Base-by-base conservation (phyloP, 2,113 vertebrate species). In the Takifugu flavidus region DNA sequence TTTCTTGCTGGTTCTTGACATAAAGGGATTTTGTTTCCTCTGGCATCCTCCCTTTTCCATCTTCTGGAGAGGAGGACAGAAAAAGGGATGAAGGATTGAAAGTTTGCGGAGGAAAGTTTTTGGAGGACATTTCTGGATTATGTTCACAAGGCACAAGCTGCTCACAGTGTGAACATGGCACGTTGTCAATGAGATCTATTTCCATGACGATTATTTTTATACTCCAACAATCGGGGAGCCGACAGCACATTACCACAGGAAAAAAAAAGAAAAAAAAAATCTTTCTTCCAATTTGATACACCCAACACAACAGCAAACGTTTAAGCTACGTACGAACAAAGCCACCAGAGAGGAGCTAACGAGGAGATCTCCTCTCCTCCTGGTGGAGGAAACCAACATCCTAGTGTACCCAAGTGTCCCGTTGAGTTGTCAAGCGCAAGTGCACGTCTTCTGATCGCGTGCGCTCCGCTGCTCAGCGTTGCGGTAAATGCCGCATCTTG, bases 151-250 rank as follows among this genome's bases (percentile, higher is more conserved):
- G 89, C 90, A 87, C 91, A 92, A 91, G 90, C 89, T 94, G 95
- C 93, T 95, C 93, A 94, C 93, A 95, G 93, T 93, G 91, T 89
- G 91, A 95, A 91, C 87, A 91, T 95, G 95, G 95, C 93, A 83
- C 82, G 80, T 87, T 89, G 94, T 95, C 94, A 95, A 93, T 87
- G 89, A 90, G 84, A 88, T 93, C 93, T 86, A 87, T 94, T 95
- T 93, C 92, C 94, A 95, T 95, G 92, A 89, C 85, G 86, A 89
- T 89, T 90, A 91, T 91, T 90, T 91, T 90, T 91, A 90, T 84
- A 88, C 86, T 82, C 86, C 80, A 83, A 86, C 81, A 88, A 87
- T 86, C 88, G 85, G 86, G 74, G 83, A 87, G 82, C 86, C 74
- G 79, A 85, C 83, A 81, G 79, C 83, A 87, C 83, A 84, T 78